Conservation (phyloP, 2,888 invertebrate species). For the Ochropleura plecta region DNA sequence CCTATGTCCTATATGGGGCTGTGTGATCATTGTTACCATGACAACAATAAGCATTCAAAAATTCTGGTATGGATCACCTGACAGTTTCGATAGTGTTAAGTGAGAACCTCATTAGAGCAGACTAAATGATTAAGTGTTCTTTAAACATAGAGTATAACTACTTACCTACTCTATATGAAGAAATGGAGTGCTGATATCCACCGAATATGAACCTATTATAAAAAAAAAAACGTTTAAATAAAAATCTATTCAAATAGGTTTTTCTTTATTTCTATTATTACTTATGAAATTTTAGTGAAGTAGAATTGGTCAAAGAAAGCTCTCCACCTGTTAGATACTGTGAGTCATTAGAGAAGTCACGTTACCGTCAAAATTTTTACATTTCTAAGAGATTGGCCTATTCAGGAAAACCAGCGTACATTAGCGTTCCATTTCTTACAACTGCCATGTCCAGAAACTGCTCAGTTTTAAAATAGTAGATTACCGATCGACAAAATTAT, state of each 20-base stretch:
- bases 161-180: too few relatives aligned
- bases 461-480: conserved; percentile 46
- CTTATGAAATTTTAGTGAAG: not conserved
- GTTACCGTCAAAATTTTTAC: too few relatives aligned
- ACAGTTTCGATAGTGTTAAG: conserved; percentile 26
- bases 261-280: too few relatives aligned
- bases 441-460: not conserved
- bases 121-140: conserved; percentile 35
- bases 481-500: conserved; percentile 51
- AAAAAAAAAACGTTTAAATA: not conserved
- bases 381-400: not conserved
- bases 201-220: not conserved
- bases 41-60: conserved; percentile 5
- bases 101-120: conserved; percentile 32
- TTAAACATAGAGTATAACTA: conserved; percentile 18
- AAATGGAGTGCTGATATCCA: not conserved
- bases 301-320: not conserved
- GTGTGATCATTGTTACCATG: not conserved
- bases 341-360: not conserved
- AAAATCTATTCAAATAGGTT: too few relatives aligned
- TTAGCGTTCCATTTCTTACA: conserved; percentile 20
- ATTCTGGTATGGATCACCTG: conserved; percentile 18
- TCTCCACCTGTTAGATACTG: not conserved
- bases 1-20: not conserved
- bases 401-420: not conserved